phyloP scores from a whole-genome alignment of 2,797 vertebrate species.

The Darevskia nairensis region DNA sequence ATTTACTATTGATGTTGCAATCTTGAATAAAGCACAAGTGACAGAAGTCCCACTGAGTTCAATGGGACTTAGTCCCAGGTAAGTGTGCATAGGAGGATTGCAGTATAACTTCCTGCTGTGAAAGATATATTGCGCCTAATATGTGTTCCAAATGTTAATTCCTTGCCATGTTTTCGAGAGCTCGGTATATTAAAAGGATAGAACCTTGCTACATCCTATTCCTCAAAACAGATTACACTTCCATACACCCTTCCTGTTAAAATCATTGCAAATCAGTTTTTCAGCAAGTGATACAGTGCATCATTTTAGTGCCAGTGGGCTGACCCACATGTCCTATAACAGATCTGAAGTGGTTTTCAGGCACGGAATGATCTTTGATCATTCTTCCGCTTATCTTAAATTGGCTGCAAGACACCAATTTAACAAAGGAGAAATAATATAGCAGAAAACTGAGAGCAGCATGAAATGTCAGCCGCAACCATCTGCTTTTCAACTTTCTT shows the following conservation, averaged over 20 bases:
- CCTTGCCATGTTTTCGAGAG: background rate
- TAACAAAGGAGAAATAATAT: constrained; percentile 42
- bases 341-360: background rate
- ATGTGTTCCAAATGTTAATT: background rate
- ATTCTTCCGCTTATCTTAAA: constrained; percentile 46
- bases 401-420: constrained; percentile 46
- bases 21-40: background rate
- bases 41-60: background rate
- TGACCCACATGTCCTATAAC: constrained; percentile 8
- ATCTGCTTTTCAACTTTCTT: constrained; percentile 8
- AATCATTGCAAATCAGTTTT: constrained; percentile 19
- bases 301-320: background rate
- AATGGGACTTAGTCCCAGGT: background rate
- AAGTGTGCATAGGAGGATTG: background rate
- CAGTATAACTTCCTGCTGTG: background rate
- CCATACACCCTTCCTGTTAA: background rate
- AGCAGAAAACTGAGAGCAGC: constrained; percentile 5
- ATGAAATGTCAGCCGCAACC: constrained; percentile 27
- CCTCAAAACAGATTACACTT: background rate
- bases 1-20: background rate
- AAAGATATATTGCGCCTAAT: background rate
- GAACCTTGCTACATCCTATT: background rate
- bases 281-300: background rate
- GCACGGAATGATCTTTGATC: constrained; percentile 21
- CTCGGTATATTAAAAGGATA: background rate